These are phyloP conservation scores for Pyxicephalus adspersus DNA, from an alignment of 2,113 vertebrate species.

Conservation along the genomic window DNA sequence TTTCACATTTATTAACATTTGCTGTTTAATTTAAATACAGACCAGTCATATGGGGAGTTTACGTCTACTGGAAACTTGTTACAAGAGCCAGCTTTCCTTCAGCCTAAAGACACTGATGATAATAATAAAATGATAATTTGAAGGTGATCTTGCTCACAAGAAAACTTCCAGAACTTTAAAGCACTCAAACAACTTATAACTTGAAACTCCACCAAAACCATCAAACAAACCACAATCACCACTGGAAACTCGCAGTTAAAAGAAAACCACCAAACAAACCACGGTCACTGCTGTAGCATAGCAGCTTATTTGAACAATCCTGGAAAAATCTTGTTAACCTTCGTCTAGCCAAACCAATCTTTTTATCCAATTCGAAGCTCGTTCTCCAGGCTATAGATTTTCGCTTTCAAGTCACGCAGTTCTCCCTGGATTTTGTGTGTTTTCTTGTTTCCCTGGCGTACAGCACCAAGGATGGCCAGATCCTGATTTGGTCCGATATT, in stretches of 20 bases:
- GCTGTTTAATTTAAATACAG: too few relatives aligned
- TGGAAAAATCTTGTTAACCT: too few relatives aligned
- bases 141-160: too few relatives aligned
- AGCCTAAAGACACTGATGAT: too few relatives aligned
- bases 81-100: too few relatives aligned
- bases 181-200: neutral
- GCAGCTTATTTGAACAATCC: neutral
- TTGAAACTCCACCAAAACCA: neutral
- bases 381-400: conserved; percentile 88
- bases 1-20: too few relatives aligned
- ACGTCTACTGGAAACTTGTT: too few relatives aligned
- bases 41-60: too few relatives aligned
- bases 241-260: neutral
- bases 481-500: conserved; percentile 84
- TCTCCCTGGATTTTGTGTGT: conserved; percentile 88
- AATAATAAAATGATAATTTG: too few relatives aligned
- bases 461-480: conserved; percentile 85
- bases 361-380: conserved; percentile 82
- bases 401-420: conserved; percentile 86
- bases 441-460: conserved; percentile 81
- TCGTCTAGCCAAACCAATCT: neutral
- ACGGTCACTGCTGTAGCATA: neutral
- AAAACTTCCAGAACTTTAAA: too few relatives aligned
- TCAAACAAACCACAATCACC: neutral
- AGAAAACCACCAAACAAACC: neutral